phyloP scores from a whole-genome alignment of 2,113 vertebrate species.

The Morphnarchus princeps region DNA sequence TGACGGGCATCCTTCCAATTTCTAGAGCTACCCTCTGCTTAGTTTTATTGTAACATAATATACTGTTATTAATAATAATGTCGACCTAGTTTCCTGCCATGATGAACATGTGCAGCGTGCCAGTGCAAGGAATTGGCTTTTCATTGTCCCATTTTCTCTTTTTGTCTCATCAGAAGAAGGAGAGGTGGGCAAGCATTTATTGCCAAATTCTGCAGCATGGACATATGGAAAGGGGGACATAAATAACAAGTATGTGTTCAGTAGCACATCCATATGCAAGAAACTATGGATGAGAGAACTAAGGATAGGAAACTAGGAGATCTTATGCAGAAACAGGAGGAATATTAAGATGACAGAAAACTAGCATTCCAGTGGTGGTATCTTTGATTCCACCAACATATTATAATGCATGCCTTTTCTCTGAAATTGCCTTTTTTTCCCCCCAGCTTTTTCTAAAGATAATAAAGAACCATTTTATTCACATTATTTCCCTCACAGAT shows the following conservation, averaged over 20 bases:
- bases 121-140: not conserved
- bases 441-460: not conserved
- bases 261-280: not conserved
- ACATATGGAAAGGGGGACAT: not conserved
- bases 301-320: not conserved
- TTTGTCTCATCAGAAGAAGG: not conserved
- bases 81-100: not conserved
- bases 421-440: not conserved
- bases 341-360: not conserved
- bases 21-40: not conserved
- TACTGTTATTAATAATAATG: slow-evolving; percentile 22
- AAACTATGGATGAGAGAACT: not conserved
- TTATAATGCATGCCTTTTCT: not conserved
- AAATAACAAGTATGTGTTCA: not conserved
- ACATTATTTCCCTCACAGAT: not conserved
- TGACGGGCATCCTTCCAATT: not conserved
- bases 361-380: not conserved
- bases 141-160: not conserved
- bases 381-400: not conserved
- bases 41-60: slow-evolving; percentile 20
- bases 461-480: not conserved
- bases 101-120: not conserved
- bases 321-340: not conserved
- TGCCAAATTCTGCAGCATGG: accelerated
- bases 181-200: accelerated